Conservation (phyloP, 2,797 vertebrate species). For the Pantherophis vulpinus region DNA sequence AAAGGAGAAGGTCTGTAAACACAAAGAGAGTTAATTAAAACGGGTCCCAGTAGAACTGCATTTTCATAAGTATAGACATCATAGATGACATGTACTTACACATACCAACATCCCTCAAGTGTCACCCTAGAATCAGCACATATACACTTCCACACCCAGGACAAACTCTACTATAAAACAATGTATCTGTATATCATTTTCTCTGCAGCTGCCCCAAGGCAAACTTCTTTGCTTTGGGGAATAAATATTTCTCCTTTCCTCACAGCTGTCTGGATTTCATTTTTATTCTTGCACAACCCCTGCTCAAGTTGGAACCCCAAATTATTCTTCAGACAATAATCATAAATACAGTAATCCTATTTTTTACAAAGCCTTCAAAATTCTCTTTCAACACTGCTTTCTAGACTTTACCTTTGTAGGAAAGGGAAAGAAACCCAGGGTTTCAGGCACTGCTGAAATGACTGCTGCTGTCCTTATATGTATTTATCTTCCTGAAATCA, state of each 20-base stretch:
- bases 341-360: not conserved
- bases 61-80: not conserved
- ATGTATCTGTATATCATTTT: not conserved
- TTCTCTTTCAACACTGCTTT: not conserved
- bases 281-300: not conserved
- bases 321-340: not conserved
- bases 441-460: not conserved
- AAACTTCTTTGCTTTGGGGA: not conserved
- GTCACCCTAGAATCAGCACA: not conserved
- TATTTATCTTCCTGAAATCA: not conserved
- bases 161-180: not conserved
- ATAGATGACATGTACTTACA: not conserved
- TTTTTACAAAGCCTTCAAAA: not conserved
- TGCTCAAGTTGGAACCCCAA: not conserved
- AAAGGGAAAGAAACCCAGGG: not conserved
- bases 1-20: not conserved
- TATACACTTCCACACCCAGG: not conserved
- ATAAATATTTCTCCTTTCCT: not conserved
- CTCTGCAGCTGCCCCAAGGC: not conserved
- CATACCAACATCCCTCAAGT: not conserved
- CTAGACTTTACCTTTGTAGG: not conserved
- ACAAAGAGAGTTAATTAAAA: not conserved
- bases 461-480: not conserved
- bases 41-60: not conserved
- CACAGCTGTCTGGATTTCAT: not conserved